A percentile compares a stretch with the other conserved stretches of the same genome.
phyloP scores from a whole-genome alignment of 2,888 invertebrate genomes.

The Byasa hedistus region DNA sequence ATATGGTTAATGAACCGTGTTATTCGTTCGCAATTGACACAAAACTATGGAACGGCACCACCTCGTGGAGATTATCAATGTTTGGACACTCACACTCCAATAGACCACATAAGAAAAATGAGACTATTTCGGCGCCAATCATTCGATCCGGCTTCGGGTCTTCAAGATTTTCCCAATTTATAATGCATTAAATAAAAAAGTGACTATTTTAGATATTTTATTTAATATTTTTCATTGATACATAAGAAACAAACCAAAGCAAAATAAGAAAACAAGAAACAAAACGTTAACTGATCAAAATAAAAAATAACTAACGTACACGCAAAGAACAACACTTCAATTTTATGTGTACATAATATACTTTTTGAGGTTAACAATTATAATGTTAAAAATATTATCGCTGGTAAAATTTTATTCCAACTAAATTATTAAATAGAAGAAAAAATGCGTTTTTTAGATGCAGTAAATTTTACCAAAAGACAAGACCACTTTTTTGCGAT shows the following conservation, averaged over 20 bases:
- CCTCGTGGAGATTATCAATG: constrained; percentile 69
- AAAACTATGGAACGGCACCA: constrained; percentile 69
- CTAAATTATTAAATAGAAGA: background rate
- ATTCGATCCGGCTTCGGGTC: constrained; percentile 63
- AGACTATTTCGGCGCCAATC: constrained; percentile 63
- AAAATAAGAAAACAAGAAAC: constrained; percentile 36
- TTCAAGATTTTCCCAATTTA: constrained; percentile 56
- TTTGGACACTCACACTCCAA: constrained; percentile 71
- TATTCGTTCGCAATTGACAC: constrained; percentile 70
- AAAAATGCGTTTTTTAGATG: no score
- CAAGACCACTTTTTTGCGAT: no score
- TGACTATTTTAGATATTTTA: constrained; percentile 39
- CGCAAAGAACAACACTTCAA: constrained; percentile 12
- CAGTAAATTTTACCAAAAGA: no score
- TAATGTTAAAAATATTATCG: background rate
- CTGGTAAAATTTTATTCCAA: background rate
- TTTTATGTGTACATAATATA: background rate
- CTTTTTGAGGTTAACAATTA: background rate
- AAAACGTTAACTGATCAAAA: constrained; percentile 27
- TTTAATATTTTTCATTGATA: constrained; percentile 40
- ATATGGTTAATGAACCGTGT: constrained; percentile 66
- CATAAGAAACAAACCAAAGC: constrained; percentile 36
- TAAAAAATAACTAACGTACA: constrained; percentile 31
- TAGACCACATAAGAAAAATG: constrained; percentile 65
- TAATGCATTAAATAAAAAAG: constrained; percentile 39